Base-by-base conservation (phyloP, 2,113 vertebrate species). In the Puffinus mauretanicus region DNA sequence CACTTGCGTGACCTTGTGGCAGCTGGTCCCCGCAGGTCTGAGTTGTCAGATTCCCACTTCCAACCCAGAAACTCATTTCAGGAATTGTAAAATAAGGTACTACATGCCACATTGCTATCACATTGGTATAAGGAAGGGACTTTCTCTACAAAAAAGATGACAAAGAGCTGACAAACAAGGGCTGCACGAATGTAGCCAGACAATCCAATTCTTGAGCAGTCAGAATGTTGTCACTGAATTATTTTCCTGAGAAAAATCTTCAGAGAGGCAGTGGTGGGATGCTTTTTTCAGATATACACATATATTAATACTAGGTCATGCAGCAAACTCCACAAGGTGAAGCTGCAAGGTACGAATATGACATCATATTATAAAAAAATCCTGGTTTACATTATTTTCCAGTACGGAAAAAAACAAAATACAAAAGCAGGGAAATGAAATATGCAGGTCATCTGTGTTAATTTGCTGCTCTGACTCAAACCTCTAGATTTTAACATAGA, bases 191-290 rank as follows among this genome's bases (percentile, higher is more conserved):
- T 30, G 32, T 16, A 89, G 75, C 40, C 71, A 91, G 60, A 71
- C 27, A 85, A 46, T 64, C 62, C 70, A 62, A 64, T 60, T 93
- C 62, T 16, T 62, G 34, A 92, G 70, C 51, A 67, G 58, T 76
- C 73, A 60, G 58, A 89, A 82, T 27, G 24, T 32, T 93, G 70
- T 15, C 62, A 73, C 36, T 54, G 73, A 69, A 95, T 88, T 42
- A 49, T 91, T 91, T 95, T 95, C 54, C 86, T 30, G 49, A 82
- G 66, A 69, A 85, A 76, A 95, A 20, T 40, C 89, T 97, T 96
- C 84, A 88, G 87, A 91, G 93, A 80, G 51, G 38, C 51, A 89
- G 58, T 20, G 60, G 54, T 80, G 49, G 42, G 82, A 72, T 82
- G 70, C 49, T 91, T 94, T 80, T 85, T 84, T 76, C 88, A 76